phyloP scores from a whole-genome alignment of 2,113 vertebrate genomes.

The Drymodes brunneopygia region DNA sequence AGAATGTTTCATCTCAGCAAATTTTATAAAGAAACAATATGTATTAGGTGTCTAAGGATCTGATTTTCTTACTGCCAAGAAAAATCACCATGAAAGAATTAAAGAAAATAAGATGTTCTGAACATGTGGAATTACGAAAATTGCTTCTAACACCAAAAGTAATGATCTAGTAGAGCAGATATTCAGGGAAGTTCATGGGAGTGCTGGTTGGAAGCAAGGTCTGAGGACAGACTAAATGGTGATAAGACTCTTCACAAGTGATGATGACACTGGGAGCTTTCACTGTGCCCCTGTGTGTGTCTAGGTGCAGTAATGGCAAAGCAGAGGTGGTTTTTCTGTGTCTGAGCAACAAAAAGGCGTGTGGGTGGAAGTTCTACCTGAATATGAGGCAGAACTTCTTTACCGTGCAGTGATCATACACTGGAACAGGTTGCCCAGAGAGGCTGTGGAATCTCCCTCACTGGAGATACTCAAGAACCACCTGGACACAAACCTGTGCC shows the following conservation, averaged over 20 bases:
- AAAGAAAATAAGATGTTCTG: neutral
- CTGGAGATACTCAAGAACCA: rapidly evolving
- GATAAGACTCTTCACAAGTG: neutral
- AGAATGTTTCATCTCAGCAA: neutral
- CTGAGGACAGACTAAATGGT: neutral
- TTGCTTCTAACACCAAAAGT: neutral
- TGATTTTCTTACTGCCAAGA: neutral
- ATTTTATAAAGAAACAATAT: neutral
- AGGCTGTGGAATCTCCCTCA: neutral
- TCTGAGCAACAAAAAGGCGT: no score
- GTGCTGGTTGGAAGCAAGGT: neutral
- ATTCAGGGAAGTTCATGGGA: neutral
- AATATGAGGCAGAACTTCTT: neutral
- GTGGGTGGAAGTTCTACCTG: no score
- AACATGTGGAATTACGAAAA: neutral
- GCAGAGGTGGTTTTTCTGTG: no score
- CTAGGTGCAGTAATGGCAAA: no score
- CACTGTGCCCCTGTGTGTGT: no score
- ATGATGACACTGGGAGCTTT: no score
- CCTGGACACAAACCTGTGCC: neutral
- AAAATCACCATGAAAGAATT: neutral
- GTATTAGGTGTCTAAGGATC: neutral
- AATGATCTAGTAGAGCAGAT: neutral
- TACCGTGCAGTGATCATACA: neutral
- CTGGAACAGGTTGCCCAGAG: neutral